Percentiles rank a stretch among this genome's conserved stretches.
These are phyloP conservation scores for Macrostomum lignano DNA, from an alignment of 1,140 invertebrate species.

Conservation along the genomic window DNA sequence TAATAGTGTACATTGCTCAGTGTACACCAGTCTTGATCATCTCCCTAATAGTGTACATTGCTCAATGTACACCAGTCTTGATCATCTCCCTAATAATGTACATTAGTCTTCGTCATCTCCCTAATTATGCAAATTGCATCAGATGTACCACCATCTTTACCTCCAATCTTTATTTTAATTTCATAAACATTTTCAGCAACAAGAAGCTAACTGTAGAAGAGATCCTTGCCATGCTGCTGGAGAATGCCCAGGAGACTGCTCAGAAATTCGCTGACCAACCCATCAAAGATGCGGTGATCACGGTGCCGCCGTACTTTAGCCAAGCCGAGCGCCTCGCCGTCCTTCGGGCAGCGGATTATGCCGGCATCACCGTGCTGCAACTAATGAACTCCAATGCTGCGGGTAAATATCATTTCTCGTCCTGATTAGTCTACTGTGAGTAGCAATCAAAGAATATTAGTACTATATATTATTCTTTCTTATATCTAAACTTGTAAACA, in stretches of 20 bases:
- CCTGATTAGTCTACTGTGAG: too few relatives aligned
- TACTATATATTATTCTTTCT: too few relatives aligned
- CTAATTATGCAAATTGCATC: background rate
- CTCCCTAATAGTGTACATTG: too few relatives aligned
- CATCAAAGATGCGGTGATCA: slow-evolving; percentile 79
- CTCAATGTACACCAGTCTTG: background rate
- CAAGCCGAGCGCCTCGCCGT: slow-evolving; percentile 66
- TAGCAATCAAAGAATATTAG: too few relatives aligned
- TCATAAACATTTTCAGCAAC: slow-evolving; percentile 30
- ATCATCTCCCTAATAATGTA: background rate
- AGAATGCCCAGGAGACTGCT: slow-evolving; percentile 55
- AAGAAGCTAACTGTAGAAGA: slow-evolving; percentile 59
- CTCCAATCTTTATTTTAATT: background rate
- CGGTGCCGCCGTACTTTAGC: slow-evolving; percentile 77
- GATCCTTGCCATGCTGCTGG: slow-evolving; percentile 56
- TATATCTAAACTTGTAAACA: too few relatives aligned
- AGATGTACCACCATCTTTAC: background rate
- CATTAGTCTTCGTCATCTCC: background rate
- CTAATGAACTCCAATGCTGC: slow-evolving; percentile 80
- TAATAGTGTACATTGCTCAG: too few relatives aligned
- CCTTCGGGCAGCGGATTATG: slow-evolving; percentile 52
- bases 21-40: too few relatives aligned
- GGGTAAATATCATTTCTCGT: too few relatives aligned
- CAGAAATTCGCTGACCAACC: slow-evolving; percentile 33
- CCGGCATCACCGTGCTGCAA: slow-evolving; percentile 55